A percentile compares a stretch with the other conserved stretches of the same genome.
Evolutionary conservation across 35 echinoderm and acorn worm genomes (phyloP).

Genomic region (Heliocidaris tuberculata): DNA sequence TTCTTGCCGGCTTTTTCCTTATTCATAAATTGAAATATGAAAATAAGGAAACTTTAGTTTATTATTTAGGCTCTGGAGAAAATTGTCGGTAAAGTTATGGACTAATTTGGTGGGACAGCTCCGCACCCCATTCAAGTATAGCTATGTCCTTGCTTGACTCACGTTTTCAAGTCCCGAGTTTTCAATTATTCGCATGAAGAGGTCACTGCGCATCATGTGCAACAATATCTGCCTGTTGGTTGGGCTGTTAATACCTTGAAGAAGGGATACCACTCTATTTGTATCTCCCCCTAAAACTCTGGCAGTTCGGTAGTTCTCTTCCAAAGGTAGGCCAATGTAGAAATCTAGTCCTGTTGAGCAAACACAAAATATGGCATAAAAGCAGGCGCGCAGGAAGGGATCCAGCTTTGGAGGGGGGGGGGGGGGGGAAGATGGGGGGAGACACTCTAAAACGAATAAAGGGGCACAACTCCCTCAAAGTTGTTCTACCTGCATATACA

Average conservation of each 20-base stretch:
- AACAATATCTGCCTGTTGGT: slow-evolving; percentile 30
- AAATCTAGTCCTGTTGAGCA: slow-evolving; percentile 58
- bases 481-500: no score
- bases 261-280: background rate
- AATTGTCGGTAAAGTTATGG: no score
- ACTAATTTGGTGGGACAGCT: no score
- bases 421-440: no score
- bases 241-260: slow-evolving; percentile 28
- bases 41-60: no score
- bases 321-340: slow-evolving; percentile 65
- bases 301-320: slow-evolving; percentile 49
- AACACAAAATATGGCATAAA: background rate
- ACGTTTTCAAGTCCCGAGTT: slow-evolving; percentile 11
- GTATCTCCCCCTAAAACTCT: background rate
- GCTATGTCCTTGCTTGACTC: background rate
- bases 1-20: no score
- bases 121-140: background rate
- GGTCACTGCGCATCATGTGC: slow-evolving; percentile 10
- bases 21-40: no score
- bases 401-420: no score
- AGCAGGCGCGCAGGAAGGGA: no score
- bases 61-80: no score
- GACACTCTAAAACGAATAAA: no score
- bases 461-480: no score
- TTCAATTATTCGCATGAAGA: background rate